Percentiles rank a stretch among this genome's conserved stretches.
Conservation (phyloP, 2,797 vertebrate genomes). For the Loris lydekkerianus region DNA sequence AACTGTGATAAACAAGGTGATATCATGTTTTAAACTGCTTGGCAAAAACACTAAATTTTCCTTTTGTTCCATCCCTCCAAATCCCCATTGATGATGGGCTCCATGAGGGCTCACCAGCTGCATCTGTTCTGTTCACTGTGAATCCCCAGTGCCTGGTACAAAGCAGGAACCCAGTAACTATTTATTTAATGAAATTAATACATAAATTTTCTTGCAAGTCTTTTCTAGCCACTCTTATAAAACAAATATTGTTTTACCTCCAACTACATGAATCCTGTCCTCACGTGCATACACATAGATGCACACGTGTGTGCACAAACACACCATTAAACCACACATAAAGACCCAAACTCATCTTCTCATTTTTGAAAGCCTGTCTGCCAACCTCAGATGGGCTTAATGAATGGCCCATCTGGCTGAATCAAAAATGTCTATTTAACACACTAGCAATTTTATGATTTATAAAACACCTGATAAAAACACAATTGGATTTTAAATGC, state of each 20-base stretch:
- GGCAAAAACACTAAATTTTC: background rate
- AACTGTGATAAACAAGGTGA: slow-evolving; percentile 13
- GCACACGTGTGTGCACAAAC: background rate
- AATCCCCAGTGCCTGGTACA: background rate
- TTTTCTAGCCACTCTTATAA: background rate
- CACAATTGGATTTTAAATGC: slow-evolving; percentile 70
- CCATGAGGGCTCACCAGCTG: background rate
- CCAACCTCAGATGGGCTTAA: slow-evolving; percentile 47
- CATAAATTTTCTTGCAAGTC: background rate
- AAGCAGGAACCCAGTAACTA: background rate
- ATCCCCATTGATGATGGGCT: background rate
- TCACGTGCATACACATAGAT: background rate
- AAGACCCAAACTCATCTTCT: slow-evolving; percentile 21
- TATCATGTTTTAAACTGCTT: background rate
- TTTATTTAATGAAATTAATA: background rate
- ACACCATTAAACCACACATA: slow-evolving; percentile 22
- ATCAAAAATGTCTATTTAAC: slow-evolving; percentile 76
- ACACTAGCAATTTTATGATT: slow-evolving; percentile 77
- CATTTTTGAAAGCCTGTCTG: slow-evolving; percentile 45
- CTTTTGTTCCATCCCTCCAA: background rate
- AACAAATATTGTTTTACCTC: background rate
- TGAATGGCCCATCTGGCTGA: slow-evolving; percentile 79
- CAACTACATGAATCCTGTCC: rapidly evolving
- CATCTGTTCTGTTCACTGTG: background rate
- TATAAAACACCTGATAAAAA: slow-evolving; percentile 81